Percentiles rank a stretch among this genome's conserved stretches.
These are phyloP conservation scores for Istiophorus platypterus DNA, from an alignment of 2,113 vertebrate genomes.

Conservation along the genomic window DNA sequence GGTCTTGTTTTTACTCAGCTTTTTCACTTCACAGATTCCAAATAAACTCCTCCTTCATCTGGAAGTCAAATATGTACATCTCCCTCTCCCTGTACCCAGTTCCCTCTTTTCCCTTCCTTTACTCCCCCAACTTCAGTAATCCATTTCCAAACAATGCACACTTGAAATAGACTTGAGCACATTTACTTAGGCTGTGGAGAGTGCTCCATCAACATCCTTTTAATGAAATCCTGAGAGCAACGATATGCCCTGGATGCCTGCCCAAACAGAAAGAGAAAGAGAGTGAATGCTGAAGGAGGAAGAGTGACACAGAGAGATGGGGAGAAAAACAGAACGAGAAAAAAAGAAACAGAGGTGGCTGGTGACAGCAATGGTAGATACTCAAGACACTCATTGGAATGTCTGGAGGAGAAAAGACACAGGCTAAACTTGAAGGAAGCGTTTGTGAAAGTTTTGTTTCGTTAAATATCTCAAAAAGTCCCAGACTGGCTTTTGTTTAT, in stretches of 20 bases:
- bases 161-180: constrained; percentile 76
- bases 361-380: constrained; percentile 55
- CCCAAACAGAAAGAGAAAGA: constrained; percentile 67
- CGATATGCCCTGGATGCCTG: constrained; percentile 76
- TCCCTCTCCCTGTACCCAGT: neutral
- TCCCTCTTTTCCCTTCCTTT: constrained; percentile 41
- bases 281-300: constrained; percentile 29
- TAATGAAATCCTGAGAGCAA: constrained; percentile 81
- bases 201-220: constrained; percentile 81
- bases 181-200: constrained; percentile 78
- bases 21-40: constrained; percentile 44
- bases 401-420: constrained; percentile 30
- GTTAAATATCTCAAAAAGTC: neutral
- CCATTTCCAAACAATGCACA: constrained; percentile 78
- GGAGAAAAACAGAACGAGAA: constrained; percentile 28
- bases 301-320: constrained; percentile 47
- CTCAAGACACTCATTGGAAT: constrained; percentile 60
- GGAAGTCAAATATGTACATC: constrained; percentile 64
- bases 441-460: constrained; percentile 22
- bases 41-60: constrained; percentile 54
- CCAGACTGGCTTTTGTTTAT: constrained; percentile 5
- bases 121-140: constrained; percentile 69
- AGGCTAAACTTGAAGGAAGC: neutral
- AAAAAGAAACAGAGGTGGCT: constrained; percentile 8
- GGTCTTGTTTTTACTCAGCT: constrained; percentile 11